Evolutionary conservation across 2,113 vertebrate species (phyloP).

Genomic region (Lampris megalopsis): DNA sequence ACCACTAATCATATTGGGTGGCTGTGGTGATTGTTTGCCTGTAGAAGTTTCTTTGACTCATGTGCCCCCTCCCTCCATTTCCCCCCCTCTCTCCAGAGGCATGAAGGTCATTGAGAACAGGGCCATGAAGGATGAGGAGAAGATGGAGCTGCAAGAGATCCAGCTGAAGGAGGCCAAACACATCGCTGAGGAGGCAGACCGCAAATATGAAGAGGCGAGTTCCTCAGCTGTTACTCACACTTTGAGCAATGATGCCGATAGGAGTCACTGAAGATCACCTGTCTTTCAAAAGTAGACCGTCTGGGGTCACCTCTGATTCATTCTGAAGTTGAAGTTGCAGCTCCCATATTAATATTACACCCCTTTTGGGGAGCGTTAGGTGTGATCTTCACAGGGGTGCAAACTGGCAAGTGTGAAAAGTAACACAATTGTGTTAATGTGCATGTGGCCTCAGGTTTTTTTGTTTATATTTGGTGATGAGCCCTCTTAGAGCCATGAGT

Average conservation of each 20-base stretch:
- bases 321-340: no score
- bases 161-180: constrained; percentile 99
- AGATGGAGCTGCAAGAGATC: constrained; percentile 99
- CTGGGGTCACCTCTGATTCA: no score
- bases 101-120: constrained; percentile 99
- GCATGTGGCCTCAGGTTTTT: no score
- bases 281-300: no score
- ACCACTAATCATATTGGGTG: neutral
- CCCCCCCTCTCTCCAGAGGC: constrained; percentile 83
- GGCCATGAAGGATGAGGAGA: constrained; percentile 98
- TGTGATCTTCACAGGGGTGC: no score
- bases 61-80: constrained; percentile 1
- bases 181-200: constrained; percentile 98
- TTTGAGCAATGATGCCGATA: neutral
- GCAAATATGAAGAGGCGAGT: constrained; percentile 98
- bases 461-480: no score
- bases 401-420: no score
- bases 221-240: constrained; percentile 31
- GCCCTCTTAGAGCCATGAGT: no score
- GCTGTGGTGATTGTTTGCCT: neutral
- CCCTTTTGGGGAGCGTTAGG: no score
- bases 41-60: neutral
- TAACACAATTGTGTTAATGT: no score
- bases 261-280: no score
- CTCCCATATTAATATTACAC: no score